These are phyloP conservation scores for Cetonia aurata DNA, from an alignment of 2,888 invertebrate genomes.

Conservation along the genomic window DNA sequence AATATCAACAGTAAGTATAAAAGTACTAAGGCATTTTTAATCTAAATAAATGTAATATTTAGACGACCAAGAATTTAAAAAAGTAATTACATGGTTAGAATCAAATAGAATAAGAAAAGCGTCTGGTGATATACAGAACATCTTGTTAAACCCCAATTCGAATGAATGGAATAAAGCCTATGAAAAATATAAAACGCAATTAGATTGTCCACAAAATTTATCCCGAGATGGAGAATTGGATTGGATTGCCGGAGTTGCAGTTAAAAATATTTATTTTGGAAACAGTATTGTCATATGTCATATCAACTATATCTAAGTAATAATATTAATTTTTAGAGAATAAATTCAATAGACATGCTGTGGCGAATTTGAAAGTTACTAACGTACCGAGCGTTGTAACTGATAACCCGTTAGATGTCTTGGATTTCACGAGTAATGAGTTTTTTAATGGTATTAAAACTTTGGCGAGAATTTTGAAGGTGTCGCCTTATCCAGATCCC, in stretches of 20 bases:
- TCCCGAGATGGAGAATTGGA: slow-evolving; percentile 79
- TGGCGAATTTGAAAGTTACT: slow-evolving; percentile 72
- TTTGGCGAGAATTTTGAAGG: slow-evolving; percentile 83
- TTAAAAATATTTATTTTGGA: slow-evolving; percentile 86
- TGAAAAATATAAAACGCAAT: slow-evolving; percentile 79
- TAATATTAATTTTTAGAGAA: slow-evolving; percentile 69
- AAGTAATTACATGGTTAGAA: slow-evolving; percentile 90
- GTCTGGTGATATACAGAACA: slow-evolving; percentile 83
- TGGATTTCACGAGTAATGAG: slow-evolving; percentile 85
- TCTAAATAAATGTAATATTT: slow-evolving; percentile 50
- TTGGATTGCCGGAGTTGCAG: slow-evolving; percentile 88
- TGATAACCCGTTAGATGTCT: slow-evolving; percentile 85
- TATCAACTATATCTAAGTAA: slow-evolving; percentile 42
- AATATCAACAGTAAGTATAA: slow-evolving; percentile 75
- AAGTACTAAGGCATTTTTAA: neutral
- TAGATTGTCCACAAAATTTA: slow-evolving; percentile 78
- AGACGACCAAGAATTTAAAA: slow-evolving; percentile 87
- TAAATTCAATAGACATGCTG: slow-evolving; percentile 77
- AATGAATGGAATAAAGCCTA: slow-evolving; percentile 80
- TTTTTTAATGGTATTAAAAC: slow-evolving; percentile 86
- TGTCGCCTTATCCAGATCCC: slow-evolving; percentile 86
- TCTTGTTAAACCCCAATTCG: slow-evolving; percentile 73
- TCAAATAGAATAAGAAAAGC: slow-evolving; percentile 93
- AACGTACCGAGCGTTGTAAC: slow-evolving; percentile 81
- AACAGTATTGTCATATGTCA: slow-evolving; percentile 69